Conservation (phyloP, 1,140 invertebrate genomes). For the Drosophila sp. region DNA sequence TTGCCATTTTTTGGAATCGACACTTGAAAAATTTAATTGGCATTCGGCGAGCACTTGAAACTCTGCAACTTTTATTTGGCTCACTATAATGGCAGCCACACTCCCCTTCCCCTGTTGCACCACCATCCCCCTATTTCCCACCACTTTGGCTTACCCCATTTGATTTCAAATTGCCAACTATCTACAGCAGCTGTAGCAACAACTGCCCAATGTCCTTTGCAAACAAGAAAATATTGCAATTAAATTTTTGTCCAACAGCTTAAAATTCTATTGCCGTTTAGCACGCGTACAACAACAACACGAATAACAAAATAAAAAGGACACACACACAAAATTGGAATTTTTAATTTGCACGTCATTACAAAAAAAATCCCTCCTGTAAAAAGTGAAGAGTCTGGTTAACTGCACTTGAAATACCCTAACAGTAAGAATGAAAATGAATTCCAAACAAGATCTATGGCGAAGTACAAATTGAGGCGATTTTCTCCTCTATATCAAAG, state of each 20-base stretch:
- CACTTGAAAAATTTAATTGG: slow-evolving; percentile 76
- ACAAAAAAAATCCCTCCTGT: slow-evolving; percentile 35
- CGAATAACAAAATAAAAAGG: too few species aligned
- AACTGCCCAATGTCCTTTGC: slow-evolving; percentile 23
- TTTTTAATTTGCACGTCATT: slow-evolving; percentile 80
- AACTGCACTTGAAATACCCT: slow-evolving; percentile 20
- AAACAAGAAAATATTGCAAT: slow-evolving; percentile 52
- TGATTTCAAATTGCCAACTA: slow-evolving; percentile 37
- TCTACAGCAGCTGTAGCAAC: slow-evolving; percentile 20
- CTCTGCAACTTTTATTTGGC: slow-evolving; percentile 61
- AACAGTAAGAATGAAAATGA: too few species aligned
- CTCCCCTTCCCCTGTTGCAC: not conserved
- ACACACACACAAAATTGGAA: slow-evolving; percentile 46
- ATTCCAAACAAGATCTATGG: too few species aligned
- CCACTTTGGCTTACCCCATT: not conserved
- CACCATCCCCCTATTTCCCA: not conserved
- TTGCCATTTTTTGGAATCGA: slow-evolving; percentile 24
- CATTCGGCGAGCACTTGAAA: slow-evolving; percentile 68
- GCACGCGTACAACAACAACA: slow-evolving; percentile 22
- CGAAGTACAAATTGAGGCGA: too few species aligned
- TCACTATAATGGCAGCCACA: slow-evolving; percentile 33
- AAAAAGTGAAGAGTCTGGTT: slow-evolving; percentile 4
- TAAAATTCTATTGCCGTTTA: slow-evolving; percentile 56
- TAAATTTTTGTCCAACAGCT: slow-evolving; percentile 50
- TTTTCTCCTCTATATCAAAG: too few species aligned